Conservation (phyloP, 2,888 invertebrate genomes). For the Diarsia rubi region DNA sequence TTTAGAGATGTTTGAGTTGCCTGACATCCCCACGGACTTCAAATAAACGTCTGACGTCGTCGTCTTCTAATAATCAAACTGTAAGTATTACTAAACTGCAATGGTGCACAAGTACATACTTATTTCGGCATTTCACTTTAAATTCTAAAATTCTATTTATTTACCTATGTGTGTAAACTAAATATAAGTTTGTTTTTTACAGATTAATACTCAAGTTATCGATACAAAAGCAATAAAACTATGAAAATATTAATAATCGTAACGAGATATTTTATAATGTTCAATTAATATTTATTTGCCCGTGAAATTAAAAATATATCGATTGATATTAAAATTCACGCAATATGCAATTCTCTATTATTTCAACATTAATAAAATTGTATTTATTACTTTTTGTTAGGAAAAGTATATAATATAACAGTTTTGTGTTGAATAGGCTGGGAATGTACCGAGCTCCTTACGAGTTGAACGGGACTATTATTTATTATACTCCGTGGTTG, state of each 20-base stretch:
- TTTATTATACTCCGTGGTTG: neutral
- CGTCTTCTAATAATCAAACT: neutral
- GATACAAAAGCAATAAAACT: slow-evolving; percentile 65
- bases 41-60: no score
- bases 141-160: neutral
- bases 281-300: slow-evolving; percentile 77
- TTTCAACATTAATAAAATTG: slow-evolving; percentile 62
- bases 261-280: slow-evolving; percentile 72
- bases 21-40: neutral
- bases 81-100: neutral
- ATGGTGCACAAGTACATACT: neutral
- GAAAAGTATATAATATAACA: slow-evolving; percentile 26
- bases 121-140: neutral
- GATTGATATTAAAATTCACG: slow-evolving; percentile 71
- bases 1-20: neutral
- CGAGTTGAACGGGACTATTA: neutral
- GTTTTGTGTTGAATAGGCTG: slow-evolving; percentile 12
- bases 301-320: slow-evolving; percentile 78
- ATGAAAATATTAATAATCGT: slow-evolving; percentile 71
- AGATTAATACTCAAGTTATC: slow-evolving; percentile 68
- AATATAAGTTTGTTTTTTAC: slow-evolving; percentile 58
- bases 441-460: neutral
- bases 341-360: slow-evolving; percentile 60
- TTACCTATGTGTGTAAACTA: slow-evolving; percentile 46
- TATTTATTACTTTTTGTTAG: slow-evolving; percentile 59